Evolutionary conservation across 2,113 vertebrate genomes (phyloP), one percentile per base, ranked within the genome.

Genomic region (Epinephelus lanceolatus): DNA sequence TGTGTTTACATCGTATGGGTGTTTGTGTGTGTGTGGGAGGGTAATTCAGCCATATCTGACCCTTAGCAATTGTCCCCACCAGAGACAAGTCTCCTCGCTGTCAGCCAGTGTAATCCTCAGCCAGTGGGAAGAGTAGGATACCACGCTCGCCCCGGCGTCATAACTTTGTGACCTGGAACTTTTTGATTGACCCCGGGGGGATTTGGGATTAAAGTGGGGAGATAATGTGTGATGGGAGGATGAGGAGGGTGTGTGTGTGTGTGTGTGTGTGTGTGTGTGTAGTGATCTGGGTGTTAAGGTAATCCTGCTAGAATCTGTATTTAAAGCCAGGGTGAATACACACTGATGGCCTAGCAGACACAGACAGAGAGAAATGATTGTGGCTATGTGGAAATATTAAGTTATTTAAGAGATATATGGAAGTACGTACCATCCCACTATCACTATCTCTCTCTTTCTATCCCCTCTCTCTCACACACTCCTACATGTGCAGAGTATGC

Each of bases 321-420:
- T 76, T 79, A 87, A 89, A 78, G 21, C 73, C 23, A 0, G 13
- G 25, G 11, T 67, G 78, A 69, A 86, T 42, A 52, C 72, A 78
- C 62, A 17, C 25, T 33, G 74, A 71, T 67, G 71, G 61, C 61
- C 21, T 21, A 56, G 68, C 60, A 51, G 51, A 78, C 68, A 75
- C 42, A 42, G 57, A 72, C 65, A 49, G 52, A 69, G 25, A 67
- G 73, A 68, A 59, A 51, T 63, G 55, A 80, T 37, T 56, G 30
- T 25, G 59, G 49, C 68, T 57, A 4, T 40, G 70, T 85, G 65
- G 76, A 85, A 86, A 86, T 72, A 85, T 83, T 23, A 86, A 82
- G 75, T 92, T 94, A 92, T 83, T 84, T 84, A 93, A 93, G 75
- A 67, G 63, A 69, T 73, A 30, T 74, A 76, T 25, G 72, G 67